Percentiles rank a stretch among this genome's conserved stretches.
These are phyloP conservation scores for Neocrepidodera transversa DNA, from an alignment of 2,888 invertebrate species.

Conservation along the genomic window DNA sequence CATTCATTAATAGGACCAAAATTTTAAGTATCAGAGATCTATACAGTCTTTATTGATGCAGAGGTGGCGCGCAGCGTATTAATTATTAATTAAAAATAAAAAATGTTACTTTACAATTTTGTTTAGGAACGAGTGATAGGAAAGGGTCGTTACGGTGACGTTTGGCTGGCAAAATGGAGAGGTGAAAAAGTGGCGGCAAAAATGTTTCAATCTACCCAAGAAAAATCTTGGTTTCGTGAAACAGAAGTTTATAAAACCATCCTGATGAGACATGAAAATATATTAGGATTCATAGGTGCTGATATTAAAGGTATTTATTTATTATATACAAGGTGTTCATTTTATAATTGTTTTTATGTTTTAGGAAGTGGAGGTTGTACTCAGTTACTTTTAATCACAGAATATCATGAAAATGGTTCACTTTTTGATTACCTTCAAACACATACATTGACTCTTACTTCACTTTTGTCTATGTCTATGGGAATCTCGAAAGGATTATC, in stretches of 20 bases:
- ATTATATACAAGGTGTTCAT: no score
- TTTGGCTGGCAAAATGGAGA: constrained; percentile 39
- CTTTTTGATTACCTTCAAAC: constrained; percentile 36
- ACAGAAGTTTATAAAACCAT: constrained; percentile 38
- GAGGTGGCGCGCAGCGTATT: no score
- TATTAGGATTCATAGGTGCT: constrained; percentile 41
- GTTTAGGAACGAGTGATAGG: constrained; percentile 31
- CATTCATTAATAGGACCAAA: no score
- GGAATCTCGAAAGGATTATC: constrained; percentile 37
- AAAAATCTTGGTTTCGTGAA: constrained; percentile 38
- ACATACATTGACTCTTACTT: constrained; percentile 26
- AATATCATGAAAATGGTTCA: constrained; percentile 37
- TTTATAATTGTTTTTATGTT: not conserved
- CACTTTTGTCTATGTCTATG: constrained; percentile 32
- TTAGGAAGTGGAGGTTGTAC: constrained; percentile 24
- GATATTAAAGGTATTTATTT: constrained; percentile 42
- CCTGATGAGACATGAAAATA: constrained; percentile 40
- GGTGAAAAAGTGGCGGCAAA: constrained; percentile 41
- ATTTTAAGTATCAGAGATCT: no score
- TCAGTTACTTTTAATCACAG: constrained; percentile 38
- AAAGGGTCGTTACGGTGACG: constrained; percentile 36
- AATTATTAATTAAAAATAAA: no score
- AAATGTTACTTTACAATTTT: not conserved
- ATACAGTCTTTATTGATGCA: no score
- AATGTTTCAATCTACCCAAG: constrained; percentile 33